phyloP scores from a whole-genome alignment of 2,113 vertebrate genomes.

The Syrmaticus mikado region DNA sequence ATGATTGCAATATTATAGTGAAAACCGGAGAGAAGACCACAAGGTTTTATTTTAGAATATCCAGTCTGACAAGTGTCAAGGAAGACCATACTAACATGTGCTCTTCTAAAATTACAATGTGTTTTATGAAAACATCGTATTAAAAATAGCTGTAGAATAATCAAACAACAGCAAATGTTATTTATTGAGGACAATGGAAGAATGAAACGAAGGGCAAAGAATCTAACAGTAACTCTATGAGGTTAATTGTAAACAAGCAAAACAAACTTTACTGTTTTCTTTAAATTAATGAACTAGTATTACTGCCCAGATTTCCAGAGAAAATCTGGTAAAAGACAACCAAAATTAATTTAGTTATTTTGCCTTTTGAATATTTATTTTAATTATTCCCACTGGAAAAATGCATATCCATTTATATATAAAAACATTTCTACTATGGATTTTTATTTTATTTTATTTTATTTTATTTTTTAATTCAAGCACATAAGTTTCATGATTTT shows the following conservation, averaged over 20 bases:
- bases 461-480: neutral
- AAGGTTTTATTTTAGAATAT: neutral
- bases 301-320: neutral
- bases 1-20: neutral
- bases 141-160: neutral
- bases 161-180: neutral
- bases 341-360: neutral
- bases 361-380: neutral
- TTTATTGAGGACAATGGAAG: conserved; percentile 16
- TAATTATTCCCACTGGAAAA: neutral
- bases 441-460: neutral
- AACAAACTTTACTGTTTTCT: neutral
- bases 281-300: neutral
- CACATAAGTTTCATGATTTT: neutral
- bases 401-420: neutral
- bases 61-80: neutral
- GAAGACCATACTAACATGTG: neutral
- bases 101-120: neutral
- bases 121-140: neutral
- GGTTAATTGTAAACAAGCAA: neutral
- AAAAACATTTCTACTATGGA: neutral
- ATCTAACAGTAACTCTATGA: neutral
- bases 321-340: neutral
- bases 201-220: conserved; percentile 22
- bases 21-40: neutral